A percentile compares a stretch with the other conserved stretches of the same genome.
These are phyloP conservation scores for Plemyria rubiginata DNA, from an alignment of 2,888 invertebrate species.

Conservation along the genomic window DNA sequence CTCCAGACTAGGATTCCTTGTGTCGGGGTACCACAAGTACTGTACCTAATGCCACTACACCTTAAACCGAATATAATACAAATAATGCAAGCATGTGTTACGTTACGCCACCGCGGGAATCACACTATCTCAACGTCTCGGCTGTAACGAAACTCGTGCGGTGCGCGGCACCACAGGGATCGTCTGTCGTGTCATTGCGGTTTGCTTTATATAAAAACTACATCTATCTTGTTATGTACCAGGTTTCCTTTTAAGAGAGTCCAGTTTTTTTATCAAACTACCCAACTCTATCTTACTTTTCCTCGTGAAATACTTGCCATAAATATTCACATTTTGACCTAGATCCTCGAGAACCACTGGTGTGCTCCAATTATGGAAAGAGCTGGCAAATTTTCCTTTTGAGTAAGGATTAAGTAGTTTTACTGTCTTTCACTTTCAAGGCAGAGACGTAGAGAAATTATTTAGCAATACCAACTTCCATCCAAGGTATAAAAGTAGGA, in stretches of 20 bases:
- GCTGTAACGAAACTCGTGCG: too few species aligned
- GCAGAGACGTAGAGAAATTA: slow-evolving; percentile 9
- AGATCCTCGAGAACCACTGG: neutral
- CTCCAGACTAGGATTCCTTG: too few species aligned
- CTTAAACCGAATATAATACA: too few species aligned
- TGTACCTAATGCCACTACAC: too few species aligned
- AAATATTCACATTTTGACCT: slow-evolving; percentile 18
- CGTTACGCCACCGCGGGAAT: too few species aligned
- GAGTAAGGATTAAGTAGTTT: slow-evolving; percentile 15
- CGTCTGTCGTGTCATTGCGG: too few species aligned
- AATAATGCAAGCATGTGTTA: too few species aligned
- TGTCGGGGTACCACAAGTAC: too few species aligned
- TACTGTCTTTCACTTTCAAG: slow-evolving; percentile 14
- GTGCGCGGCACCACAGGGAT: too few species aligned
- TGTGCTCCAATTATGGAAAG: slow-evolving; percentile 4
- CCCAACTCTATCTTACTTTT: neutral
- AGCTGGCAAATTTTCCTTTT: slow-evolving; percentile 11
- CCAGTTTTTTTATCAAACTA: neutral
- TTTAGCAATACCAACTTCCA: slow-evolving; percentile 9
- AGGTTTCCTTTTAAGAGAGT: neutral
- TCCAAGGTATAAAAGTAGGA: slow-evolving; percentile 9
- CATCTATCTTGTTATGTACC: neutral
- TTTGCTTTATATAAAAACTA: too few species aligned
- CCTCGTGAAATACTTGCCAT: slow-evolving; percentile 3
- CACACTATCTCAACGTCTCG: too few species aligned